Evolutionary conservation across 1,140 invertebrate genomes (phyloP).

Genomic region (Reticulitermes speratus): DNA sequence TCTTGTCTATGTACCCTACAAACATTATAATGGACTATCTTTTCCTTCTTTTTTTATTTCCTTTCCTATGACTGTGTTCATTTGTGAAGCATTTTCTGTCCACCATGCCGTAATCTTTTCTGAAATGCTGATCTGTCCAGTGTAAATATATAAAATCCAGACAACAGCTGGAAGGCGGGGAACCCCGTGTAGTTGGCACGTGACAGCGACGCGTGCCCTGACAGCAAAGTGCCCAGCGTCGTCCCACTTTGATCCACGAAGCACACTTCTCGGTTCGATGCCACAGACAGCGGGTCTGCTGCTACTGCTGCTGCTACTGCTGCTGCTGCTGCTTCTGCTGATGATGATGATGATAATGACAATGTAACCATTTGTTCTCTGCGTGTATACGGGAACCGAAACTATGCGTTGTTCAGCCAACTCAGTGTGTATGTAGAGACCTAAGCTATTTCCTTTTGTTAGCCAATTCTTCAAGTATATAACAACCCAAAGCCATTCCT

Average conservation of each 20-base stretch:
- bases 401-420: too few species aligned
- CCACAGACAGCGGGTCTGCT: not conserved
- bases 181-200: not conserved
- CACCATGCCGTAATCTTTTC: not conserved
- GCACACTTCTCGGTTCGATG: too few species aligned
- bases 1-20: too few species aligned
- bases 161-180: not conserved
- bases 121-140: not conserved
- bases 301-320: not conserved
- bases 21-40: too few species aligned
- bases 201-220: not conserved
- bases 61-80: not conserved
- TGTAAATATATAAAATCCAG: not conserved
- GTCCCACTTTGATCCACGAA: not conserved
- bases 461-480: too few species aligned
- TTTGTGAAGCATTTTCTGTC: not conserved
- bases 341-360: too few species aligned
- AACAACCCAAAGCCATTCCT: too few species aligned
- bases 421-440: too few species aligned
- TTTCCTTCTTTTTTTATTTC: not conserved
- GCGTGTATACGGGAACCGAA: too few species aligned
- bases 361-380: too few species aligned
- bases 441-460: too few species aligned
- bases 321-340: too few species aligned
- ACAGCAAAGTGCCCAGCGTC: not conserved